A percentile compares a stretch with the other conserved stretches of the same genome.
phyloP scores from a whole-genome alignment of 2,797 vertebrate genomes.

The Bradypodion ventrale region DNA sequence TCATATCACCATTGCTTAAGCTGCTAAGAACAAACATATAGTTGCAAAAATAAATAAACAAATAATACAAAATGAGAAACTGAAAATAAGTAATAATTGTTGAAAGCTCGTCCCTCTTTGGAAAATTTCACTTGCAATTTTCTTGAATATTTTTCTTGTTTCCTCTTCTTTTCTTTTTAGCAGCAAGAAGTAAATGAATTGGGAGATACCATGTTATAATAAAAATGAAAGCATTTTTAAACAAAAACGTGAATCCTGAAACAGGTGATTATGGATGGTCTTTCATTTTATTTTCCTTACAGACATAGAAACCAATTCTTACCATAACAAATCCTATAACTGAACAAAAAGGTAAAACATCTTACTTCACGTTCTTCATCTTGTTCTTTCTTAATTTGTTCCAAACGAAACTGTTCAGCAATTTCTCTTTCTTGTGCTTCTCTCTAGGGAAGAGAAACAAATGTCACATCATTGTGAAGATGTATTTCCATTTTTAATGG shows the following conservation, averaged over 20 bases:
- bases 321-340: neutral
- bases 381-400: slow-evolving; percentile 94
- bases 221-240: neutral
- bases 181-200: neutral
- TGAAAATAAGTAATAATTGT: neutral
- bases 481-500: neutral
- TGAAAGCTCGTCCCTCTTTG: neutral
- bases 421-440: slow-evolving; percentile 97
- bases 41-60: neutral
- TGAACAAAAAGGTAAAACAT: slow-evolving; percentile 23
- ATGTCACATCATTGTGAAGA: neutral
- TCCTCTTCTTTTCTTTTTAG: neutral
- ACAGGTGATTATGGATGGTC: neutral
- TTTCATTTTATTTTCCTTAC: neutral
- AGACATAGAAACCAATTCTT: neutral
- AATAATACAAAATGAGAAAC: neutral
- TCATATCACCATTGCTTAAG: neutral
- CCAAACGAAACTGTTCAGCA: slow-evolving; percentile 94
- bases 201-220: neutral
- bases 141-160: neutral
- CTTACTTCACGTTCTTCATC: slow-evolving; percentile 97
- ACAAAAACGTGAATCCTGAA: neutral
- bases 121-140: neutral
- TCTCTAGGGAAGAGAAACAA: slow-evolving; percentile 80
- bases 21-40: neutral